Evolutionary conservation across 1,140 invertebrate genomes (phyloP), one percentile per base, ranked within the genome.

Genomic region (Penaeus vannamei): DNA sequence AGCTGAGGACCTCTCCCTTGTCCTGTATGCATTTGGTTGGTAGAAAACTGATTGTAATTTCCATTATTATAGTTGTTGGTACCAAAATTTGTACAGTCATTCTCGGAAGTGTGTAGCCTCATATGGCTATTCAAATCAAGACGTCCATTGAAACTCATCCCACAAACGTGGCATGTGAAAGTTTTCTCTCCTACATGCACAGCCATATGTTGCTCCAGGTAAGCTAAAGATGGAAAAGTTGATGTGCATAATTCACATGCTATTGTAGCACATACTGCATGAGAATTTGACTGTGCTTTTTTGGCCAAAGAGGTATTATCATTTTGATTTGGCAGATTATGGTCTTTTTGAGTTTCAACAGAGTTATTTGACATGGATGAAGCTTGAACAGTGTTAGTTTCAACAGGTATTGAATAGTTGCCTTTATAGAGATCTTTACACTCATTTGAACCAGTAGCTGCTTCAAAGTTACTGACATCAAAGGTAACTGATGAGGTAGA

Each of bases 201-300:
- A 62, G 82, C 87, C 87, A 89, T 85, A 42, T 89, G 87, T 29
- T 89, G 87, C 82, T 89, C 82, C 32, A 89, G 60, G 62, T 89
- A 89, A 3, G 87, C 80, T 26, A 89, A 14, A 46, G 81, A 84
- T n/a, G 87, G 87, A 53, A 89, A 89, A 26, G 87, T 89, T 76
- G 87, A 89, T 36, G 87, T 85, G 60, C 87, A 89, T 60, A 89
- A 62, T 61, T 89, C 87, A 79, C 87, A 89, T 42, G 53, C 80
- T 26, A 89, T 89, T 22, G 82, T 22, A 84, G 60, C 59, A 89
- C 42, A 53, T 19, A 81, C 64, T 46, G 64, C 23, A 32, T 85
- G 61, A 42, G 64, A 26, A 46, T 85, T 36, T 53, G 66, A n/a
- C n/a, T 53, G 14, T 26, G 36, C 22, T 17, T n/a, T 81, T 81